A percentile compares a stretch with the other conserved stretches of the same genome.
phyloP scores from a whole-genome alignment of 2,888 invertebrate species.

The Microctonus aethiopoides region DNA sequence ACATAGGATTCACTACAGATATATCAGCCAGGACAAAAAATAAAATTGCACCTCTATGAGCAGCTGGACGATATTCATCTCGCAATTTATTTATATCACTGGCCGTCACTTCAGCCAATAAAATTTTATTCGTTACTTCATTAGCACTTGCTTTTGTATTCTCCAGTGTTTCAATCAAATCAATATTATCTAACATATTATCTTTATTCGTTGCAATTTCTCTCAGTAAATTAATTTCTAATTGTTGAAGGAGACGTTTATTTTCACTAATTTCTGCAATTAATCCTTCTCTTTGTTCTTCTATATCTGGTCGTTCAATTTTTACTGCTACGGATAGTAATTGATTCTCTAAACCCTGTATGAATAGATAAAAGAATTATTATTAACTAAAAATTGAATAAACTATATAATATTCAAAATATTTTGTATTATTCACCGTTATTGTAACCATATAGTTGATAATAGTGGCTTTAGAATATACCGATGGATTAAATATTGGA shows the following conservation, averaged over 20 bases:
- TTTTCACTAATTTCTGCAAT: conserved; percentile 88
- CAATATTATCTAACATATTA: conserved; percentile 93
- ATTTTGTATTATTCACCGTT: conserved; percentile 68
- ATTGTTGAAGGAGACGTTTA: conserved; percentile 82
- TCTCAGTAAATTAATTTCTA: conserved; percentile 86
- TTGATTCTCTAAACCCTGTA: conserved; percentile 88
- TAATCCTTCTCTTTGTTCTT: conserved; percentile 85
- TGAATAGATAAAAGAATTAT: too few species aligned
- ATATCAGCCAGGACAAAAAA: conserved; percentile 93
- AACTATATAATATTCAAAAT: not conserved
- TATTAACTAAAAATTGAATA: not conserved
- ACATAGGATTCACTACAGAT: conserved; percentile 90
- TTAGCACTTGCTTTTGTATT: conserved; percentile 88
- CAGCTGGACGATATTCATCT: conserved; percentile 87
- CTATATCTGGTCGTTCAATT: conserved; percentile 87
- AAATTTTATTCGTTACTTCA: conserved; percentile 83
- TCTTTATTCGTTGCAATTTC: conserved; percentile 89
- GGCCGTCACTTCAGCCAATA: conserved; percentile 80
- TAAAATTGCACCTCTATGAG: conserved; percentile 87
- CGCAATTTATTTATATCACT: conserved; percentile 84
- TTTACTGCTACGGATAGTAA: conserved; percentile 89
- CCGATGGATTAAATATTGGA: conserved; percentile 86
- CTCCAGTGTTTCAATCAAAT: conserved; percentile 86
- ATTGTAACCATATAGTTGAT: conserved; percentile 93
- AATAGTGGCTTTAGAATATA: conserved; percentile 88